Percentiles rank a stretch among this genome's conserved stretches.
Conservation (phyloP, 2,888 invertebrate species). For the Drosophila nr. medialis region DNA sequence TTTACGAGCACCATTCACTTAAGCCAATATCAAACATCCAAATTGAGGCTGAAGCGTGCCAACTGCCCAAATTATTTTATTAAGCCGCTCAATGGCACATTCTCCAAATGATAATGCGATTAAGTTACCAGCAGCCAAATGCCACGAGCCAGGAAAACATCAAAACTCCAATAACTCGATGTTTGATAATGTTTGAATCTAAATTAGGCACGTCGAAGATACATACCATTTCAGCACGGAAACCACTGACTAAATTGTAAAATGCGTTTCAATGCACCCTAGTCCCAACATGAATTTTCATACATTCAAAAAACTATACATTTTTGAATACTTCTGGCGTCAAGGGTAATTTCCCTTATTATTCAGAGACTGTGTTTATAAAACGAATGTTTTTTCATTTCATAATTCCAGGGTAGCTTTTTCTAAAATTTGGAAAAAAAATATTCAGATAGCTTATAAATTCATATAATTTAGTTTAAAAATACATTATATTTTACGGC, state of each 20-base stretch:
- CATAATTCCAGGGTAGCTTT: background rate
- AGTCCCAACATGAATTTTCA: background rate
- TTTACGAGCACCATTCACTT: slow-evolving; percentile 4
- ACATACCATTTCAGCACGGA: background rate
- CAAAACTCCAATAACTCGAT: background rate
- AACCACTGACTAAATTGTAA: background rate
- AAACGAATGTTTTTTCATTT: background rate
- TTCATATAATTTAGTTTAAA: background rate
- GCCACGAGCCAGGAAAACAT: background rate
- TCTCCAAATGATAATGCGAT: slow-evolving; percentile 9
- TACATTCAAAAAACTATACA: too few species aligned
- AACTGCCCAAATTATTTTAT: slow-evolving; percentile 1
- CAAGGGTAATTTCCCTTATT: too few species aligned
- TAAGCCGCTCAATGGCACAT: slow-evolving; percentile 6
- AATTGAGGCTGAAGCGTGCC: slow-evolving; percentile 3
- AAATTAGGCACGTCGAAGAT: background rate
- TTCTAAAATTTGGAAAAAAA: background rate
- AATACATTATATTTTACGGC: background rate
- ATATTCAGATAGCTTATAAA: background rate
- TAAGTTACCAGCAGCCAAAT: slow-evolving; percentile 9
- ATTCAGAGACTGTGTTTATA: too few species aligned
- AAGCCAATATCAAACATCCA: background rate
- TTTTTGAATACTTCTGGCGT: too few species aligned
- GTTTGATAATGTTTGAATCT: slow-evolving; percentile 5
- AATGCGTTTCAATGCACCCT: background rate